A percentile compares a stretch with the other conserved stretches of the same genome.
phyloP scores from a whole-genome alignment of 2,888 invertebrate species.

The Pollenia griseotomentosa region DNA sequence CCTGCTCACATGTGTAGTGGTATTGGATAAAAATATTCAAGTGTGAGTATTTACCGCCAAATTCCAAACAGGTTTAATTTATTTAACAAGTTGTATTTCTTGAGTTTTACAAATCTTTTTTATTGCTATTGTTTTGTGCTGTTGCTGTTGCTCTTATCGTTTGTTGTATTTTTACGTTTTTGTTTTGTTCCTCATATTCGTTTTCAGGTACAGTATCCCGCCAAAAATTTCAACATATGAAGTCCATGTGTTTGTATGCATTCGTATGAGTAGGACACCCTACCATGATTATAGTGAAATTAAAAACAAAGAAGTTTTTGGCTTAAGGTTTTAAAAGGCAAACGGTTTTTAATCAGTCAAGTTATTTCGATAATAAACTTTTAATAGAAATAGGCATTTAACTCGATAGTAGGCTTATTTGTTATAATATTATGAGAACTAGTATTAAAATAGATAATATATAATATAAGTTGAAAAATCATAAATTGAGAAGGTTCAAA shows the following conservation, averaged over 20 bases:
- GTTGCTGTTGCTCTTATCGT: conserved; percentile 44
- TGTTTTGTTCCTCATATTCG: conserved; percentile 72
- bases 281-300: conserved; percentile 11
- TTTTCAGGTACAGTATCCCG: conserved; percentile 75
- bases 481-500: too few relatives aligned
- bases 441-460: too few relatives aligned
- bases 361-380: too few relatives aligned
- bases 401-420: too few relatives aligned
- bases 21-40: not conserved
- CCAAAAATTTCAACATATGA: conserved; percentile 74
- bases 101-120: conserved; percentile 65
- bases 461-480: too few relatives aligned
- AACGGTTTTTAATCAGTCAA: not conserved
- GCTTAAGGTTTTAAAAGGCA: not conserved
- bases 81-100: conserved; percentile 70
- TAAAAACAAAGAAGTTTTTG: conserved; percentile 14
- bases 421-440: too few relatives aligned
- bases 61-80: conserved; percentile 71
- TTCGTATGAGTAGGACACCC: conserved; percentile 16
- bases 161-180: conserved; percentile 72
- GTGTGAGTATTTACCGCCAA: conserved; percentile 69
- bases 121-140: conserved; percentile 9
- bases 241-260: not conserved
- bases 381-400: too few relatives aligned
- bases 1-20: conserved; percentile 3